These are phyloP conservation scores for Hoplias malabaricus DNA, from an alignment of 2,113 vertebrate species.

Conservation along the genomic window DNA sequence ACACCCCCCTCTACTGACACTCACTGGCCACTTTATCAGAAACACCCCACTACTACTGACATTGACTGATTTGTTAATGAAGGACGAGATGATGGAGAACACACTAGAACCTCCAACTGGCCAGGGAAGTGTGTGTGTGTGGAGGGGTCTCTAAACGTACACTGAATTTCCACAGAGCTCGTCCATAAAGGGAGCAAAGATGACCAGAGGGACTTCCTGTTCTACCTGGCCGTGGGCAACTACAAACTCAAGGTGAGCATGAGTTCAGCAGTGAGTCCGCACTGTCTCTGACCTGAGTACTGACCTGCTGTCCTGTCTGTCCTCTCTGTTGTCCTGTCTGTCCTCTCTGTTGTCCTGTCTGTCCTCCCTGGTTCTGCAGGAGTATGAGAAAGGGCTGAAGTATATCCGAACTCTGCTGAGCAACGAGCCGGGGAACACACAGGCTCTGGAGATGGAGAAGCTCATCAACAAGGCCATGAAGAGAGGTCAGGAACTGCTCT, in stretches of 20 bases:
- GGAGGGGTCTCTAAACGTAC: too few relatives aligned
- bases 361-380: conserved; percentile 60
- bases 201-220: conserved; percentile 84
- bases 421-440: conserved; percentile 85
- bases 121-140: too few relatives aligned
- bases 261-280: too few relatives aligned
- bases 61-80: too few relatives aligned
- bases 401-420: conserved; percentile 79
- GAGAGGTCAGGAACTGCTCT: conserved; percentile 75
- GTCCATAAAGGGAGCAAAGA: conserved; percentile 80
- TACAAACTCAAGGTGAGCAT: conserved; percentile 82
- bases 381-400: conserved; percentile 84
- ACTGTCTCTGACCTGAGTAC: too few relatives aligned
- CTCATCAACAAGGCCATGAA: conserved; percentile 86
- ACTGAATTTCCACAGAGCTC: conserved; percentile 70
- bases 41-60: too few relatives aligned
- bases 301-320: background rate
- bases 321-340: background rate
- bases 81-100: too few relatives aligned
- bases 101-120: too few relatives aligned
- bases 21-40: too few relatives aligned
- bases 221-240: conserved; percentile 84
- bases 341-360: background rate
- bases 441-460: conserved; percentile 82
- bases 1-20: too few relatives aligned